phyloP scores from a whole-genome alignment of 2,113 vertebrate genomes.

The Sminthopsis crassicaudata region DNA sequence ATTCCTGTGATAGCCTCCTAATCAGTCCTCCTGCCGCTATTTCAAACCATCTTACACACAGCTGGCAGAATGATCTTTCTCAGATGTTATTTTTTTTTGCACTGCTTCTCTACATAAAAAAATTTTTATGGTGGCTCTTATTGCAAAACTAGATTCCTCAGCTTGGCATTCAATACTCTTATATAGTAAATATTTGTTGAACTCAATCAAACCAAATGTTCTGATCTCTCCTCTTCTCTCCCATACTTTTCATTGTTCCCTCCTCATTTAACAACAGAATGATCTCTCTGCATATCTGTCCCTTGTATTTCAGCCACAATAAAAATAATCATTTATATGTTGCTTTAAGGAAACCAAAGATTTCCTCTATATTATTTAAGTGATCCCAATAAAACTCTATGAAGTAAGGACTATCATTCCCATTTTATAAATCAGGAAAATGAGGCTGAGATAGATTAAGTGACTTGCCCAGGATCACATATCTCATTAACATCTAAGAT shows the following conservation, averaged over 20 bases:
- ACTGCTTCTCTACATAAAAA: background rate
- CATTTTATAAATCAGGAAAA: background rate
- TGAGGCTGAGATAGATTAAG: background rate
- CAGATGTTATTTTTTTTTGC: background rate
- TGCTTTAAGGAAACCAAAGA: background rate
- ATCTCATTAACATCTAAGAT: background rate
- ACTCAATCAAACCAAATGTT: background rate
- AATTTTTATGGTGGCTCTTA: background rate
- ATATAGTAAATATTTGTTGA: background rate
- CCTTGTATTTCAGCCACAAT: background rate
- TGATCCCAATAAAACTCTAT: background rate
- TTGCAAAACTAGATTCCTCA: background rate
- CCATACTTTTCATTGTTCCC: fast-evolving
- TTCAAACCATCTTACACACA: background rate
- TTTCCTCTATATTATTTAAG: background rate
- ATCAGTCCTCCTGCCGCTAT: background rate
- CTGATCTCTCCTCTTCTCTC: background rate
- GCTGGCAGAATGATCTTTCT: background rate
- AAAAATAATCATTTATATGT: background rate
- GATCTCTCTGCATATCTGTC: background rate
- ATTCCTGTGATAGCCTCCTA: background rate
- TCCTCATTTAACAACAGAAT: background rate
- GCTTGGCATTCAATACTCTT: background rate
- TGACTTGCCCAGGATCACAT: background rate
- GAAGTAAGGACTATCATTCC: background rate